Percentiles rank a stretch among this genome's conserved stretches.
Evolutionary conservation across 2,797 vertebrate genomes (phyloP).

Genomic region (Myotis daubentonii): DNA sequence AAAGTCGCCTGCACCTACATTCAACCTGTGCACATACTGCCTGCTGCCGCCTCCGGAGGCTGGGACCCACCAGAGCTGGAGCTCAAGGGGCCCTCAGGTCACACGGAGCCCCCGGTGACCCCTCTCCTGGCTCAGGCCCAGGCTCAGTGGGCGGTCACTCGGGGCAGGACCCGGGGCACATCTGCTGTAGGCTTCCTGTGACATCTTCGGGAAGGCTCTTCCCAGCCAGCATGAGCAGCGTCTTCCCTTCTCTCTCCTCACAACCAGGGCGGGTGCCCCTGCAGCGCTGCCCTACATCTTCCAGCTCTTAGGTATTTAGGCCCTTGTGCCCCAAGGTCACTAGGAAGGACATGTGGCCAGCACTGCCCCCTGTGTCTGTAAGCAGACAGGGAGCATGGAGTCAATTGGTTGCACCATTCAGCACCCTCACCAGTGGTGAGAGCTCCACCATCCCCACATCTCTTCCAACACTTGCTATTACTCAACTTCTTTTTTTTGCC

Average conservation of each 20-base stretch:
- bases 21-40: background rate
- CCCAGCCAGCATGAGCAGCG: background rate
- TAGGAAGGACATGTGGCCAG: background rate
- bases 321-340: background rate
- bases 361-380: background rate
- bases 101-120: background rate
- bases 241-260: background rate
- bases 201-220: background rate
- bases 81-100: background rate
- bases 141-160: background rate
- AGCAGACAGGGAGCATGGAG: background rate
- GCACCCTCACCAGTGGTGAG: background rate
- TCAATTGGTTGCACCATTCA: fast-evolving
- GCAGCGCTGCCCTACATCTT: background rate
- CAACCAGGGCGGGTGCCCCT: background rate
- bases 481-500: background rate
- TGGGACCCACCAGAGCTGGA: background rate
- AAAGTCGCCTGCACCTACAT: background rate
- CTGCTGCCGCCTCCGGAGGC: background rate
- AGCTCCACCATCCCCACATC: background rate
- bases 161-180: background rate
- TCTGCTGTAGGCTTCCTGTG: background rate
- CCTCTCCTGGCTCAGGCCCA: background rate
- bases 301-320: background rate
- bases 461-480: background rate